These are phyloP conservation scores for Ambastaia sidthimunki DNA, from an alignment of 2,797 vertebrate genomes.

Conservation along the genomic window DNA sequence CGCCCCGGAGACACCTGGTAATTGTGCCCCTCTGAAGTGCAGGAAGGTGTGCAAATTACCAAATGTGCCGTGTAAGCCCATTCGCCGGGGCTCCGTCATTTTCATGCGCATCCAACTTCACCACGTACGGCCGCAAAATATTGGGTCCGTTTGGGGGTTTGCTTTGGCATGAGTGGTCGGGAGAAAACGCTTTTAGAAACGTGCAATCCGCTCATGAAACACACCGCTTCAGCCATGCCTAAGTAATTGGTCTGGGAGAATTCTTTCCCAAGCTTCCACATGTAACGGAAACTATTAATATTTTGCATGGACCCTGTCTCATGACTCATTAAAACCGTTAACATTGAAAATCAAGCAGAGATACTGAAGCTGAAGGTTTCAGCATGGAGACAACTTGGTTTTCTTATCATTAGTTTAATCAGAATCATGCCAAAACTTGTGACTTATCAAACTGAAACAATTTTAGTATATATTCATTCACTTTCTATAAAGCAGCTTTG, in stretches of 20 bases:
- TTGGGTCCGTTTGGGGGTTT: constrained; percentile 69
- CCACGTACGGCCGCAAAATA: constrained; percentile 65
- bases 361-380: background rate
- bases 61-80: constrained; percentile 81
- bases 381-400: background rate
- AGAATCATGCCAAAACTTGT: background rate
- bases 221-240: constrained; percentile 39
- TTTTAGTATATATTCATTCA: too few species aligned
- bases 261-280: constrained; percentile 15
- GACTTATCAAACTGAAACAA: background rate
- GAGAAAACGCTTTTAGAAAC: constrained; percentile 33
- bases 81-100: constrained; percentile 77
- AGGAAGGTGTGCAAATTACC: constrained; percentile 84
- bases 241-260: constrained; percentile 8
- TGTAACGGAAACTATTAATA: background rate
- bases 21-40: constrained; percentile 82
- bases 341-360: background rate
- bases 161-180: constrained; percentile 57
- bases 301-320: background rate
- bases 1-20: constrained; percentile 75
- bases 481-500: too few species aligned
- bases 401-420: background rate
- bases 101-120: constrained; percentile 74
- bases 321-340: constrained; percentile 1
- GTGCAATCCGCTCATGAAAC: constrained; percentile 2